Percentiles rank a stretch among this genome's conserved stretches.
Conservation (phyloP, 2,888 invertebrate species). For the Dicranocentrus wangi region DNA sequence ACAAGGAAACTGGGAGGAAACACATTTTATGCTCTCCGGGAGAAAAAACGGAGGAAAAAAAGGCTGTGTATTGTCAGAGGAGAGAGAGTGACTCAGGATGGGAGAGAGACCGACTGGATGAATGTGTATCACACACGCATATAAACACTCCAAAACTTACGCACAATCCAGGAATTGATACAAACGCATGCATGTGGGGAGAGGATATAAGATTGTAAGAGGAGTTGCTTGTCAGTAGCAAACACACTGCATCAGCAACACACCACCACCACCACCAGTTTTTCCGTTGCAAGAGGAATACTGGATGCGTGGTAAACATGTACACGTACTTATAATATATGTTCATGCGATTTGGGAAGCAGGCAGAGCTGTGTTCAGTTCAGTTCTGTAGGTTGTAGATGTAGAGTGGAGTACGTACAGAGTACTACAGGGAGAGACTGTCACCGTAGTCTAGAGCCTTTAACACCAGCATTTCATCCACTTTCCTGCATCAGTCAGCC, state of each 20-base stretch:
- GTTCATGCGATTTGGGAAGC: no score
- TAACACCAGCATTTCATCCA: constrained; percentile 37
- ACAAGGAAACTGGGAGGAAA: constrained; percentile 3
- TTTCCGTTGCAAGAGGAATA: not conserved
- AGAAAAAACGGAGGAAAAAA: not conserved
- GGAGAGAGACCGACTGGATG: not conserved
- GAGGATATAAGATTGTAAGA: no score
- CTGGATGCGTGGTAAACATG: not conserved
- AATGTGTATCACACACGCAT: not conserved
- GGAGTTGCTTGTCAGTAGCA: no score
- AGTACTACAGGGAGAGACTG: not conserved
- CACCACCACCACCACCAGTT: not conserved
- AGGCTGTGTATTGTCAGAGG: not conserved
- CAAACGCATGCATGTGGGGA: no score
- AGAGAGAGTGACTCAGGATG: not conserved
- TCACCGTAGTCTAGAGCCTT: not conserved
- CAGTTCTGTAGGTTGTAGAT: no score
- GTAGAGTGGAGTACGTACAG: no score
- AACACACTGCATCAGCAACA: no score
- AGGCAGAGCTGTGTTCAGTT: no score
- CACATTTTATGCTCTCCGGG: not conserved
- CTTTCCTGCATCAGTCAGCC: constrained; percentile 49
- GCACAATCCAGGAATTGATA: not conserved
- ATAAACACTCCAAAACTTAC: constrained; percentile 6
- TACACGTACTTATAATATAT: no score